phyloP scores from a whole-genome alignment of 1,140 invertebrate genomes.

The Drosophila aff. region DNA sequence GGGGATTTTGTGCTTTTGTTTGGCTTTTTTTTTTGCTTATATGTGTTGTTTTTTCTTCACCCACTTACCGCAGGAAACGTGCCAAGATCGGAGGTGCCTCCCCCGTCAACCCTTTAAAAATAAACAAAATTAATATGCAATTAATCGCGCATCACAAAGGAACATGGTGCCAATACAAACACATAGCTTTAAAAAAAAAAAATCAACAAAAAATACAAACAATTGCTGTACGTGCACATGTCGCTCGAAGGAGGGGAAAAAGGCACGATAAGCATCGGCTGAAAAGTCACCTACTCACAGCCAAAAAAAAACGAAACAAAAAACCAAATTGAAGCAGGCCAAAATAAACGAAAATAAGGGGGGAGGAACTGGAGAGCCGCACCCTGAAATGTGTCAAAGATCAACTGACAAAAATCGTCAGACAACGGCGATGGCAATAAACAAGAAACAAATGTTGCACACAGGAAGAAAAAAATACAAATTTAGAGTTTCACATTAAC shows the following conservation, averaged over 20 bases:
- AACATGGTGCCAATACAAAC: constrained; percentile 76
- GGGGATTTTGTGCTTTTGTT: constrained; percentile 20
- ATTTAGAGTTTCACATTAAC: too few species aligned
- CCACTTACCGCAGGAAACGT: constrained; percentile 75
- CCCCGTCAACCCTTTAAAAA: constrained; percentile 35
- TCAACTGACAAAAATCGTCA: constrained; percentile 82
- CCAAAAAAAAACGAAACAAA: constrained; percentile 23
- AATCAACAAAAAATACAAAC: constrained; percentile 44
- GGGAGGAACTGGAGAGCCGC: constrained; percentile 49
- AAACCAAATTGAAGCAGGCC: constrained; percentile 55
- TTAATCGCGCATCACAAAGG: constrained; percentile 80
- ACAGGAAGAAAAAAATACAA: constrained; percentile 18
- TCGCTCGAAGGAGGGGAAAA: constrained; percentile 48
- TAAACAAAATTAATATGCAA: constrained; percentile 80
- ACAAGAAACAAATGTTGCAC: constrained; percentile 57
- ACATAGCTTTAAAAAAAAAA: constrained; percentile 1
- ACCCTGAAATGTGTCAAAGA: constrained; percentile 81
- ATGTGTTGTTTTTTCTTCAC: constrained; percentile 44
- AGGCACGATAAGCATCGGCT: constrained; percentile 67
- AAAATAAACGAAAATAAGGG: constrained; percentile 26
- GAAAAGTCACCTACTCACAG: constrained; percentile 75
- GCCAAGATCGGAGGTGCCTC: constrained; percentile 67
- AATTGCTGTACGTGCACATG: constrained; percentile 75
- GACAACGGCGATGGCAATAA: constrained; percentile 59
- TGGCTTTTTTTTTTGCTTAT: background rate